phyloP scores from a whole-genome alignment of 2,797 vertebrate genomes.

The Anomalospiza imberbis region DNA sequence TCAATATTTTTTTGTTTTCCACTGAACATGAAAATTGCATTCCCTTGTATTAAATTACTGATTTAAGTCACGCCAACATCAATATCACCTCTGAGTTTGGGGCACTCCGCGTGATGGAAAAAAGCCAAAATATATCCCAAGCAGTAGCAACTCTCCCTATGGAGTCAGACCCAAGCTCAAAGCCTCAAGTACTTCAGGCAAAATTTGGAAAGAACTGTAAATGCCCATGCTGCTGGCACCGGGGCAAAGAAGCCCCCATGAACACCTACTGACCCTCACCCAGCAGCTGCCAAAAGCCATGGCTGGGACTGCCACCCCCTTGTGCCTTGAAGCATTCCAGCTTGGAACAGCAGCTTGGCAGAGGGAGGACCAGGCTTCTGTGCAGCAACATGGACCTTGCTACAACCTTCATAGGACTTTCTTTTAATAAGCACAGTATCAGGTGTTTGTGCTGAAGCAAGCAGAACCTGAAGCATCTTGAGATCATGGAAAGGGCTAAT shows the following conservation, averaged over 20 bases:
- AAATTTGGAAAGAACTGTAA: neutral
- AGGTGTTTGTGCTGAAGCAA: neutral
- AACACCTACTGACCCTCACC: neutral
- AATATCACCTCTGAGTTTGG: neutral
- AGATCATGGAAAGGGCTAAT: neutral
- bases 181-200: neutral
- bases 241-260: neutral
- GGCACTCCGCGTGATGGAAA: fast-evolving
- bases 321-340: neutral
- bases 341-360: neutral
- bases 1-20: neutral
- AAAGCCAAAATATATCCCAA: neutral
- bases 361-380: neutral
- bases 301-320: neutral
- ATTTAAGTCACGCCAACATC: neutral
- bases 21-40: neutral
- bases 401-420: neutral
- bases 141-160: neutral
- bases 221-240: fast-evolving
- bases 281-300: fast-evolving
- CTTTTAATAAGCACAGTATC: neutral
- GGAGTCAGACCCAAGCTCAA: neutral
- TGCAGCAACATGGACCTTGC: neutral
- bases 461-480: neutral
- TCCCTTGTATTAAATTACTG: neutral